phyloP scores from a whole-genome alignment of 2,113 vertebrate genomes.

The Acrocephalus arundinaceus region DNA sequence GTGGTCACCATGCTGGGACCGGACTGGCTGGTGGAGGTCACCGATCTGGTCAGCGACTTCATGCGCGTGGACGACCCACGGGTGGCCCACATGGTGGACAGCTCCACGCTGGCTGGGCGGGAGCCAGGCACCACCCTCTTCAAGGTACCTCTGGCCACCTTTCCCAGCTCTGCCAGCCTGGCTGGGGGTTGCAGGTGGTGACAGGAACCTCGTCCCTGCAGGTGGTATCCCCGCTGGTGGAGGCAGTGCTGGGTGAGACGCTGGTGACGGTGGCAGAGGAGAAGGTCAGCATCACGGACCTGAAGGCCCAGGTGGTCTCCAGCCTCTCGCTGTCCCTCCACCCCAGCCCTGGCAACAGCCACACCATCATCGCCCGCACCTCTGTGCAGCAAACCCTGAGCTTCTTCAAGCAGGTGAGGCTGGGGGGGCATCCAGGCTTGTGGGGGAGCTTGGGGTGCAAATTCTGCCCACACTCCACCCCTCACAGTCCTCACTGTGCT shows the following conservation, averaged over 20 bases:
- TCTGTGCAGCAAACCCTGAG: conserved; percentile 87
- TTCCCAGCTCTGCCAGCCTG: too few relatives aligned
- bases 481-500: background rate
- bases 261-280: conserved; percentile 91
- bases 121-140: conserved; percentile 89
- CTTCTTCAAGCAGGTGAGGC: conserved; percentile 83
- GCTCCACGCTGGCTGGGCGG: conserved; percentile 86
- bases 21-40: conserved; percentile 98
- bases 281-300: conserved; percentile 92
- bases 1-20: conserved; percentile 98
- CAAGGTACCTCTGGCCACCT: conserved; percentile 77
- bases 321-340: conserved; percentile 88
- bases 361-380: conserved; percentile 93
- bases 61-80: conserved; percentile 88
- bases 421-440: fast-evolving
- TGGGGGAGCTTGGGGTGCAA: background rate
- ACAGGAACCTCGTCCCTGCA: conserved; percentile 18
- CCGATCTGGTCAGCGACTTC: conserved; percentile 93
- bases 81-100: conserved; percentile 91
- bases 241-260: conserved; percentile 87
- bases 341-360: conserved; percentile 93
- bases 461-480: background rate
- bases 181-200: background rate
- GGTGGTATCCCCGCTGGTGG: conserved; percentile 94
- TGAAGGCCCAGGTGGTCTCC: conserved; percentile 89